Evolutionary conservation across 35 echinoderm and acorn worm species (phyloP), one percentile per base, ranked within the genome.

Genomic region (Holothuria glaberrima): DNA sequence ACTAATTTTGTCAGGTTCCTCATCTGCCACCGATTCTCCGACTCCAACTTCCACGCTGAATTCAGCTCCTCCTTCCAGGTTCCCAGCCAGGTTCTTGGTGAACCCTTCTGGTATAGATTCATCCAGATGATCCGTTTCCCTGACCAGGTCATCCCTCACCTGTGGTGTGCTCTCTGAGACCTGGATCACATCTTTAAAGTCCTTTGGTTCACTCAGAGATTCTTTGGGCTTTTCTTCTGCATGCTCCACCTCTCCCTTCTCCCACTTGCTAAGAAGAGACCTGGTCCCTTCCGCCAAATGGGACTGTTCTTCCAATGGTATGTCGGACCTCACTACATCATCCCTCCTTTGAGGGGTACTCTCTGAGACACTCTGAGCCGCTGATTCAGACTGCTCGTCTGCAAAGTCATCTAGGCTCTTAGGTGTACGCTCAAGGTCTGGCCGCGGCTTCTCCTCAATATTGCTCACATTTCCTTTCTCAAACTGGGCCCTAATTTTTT

Each of bases 211-310:
- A 29, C 20, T 10, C 41, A 89, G 6, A 70, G 32, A 30, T 69
- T 90, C 52, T 88, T 90, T 94, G 14, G 81, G 90, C 45, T 92
- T 92, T 34, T 86, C 87, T 71, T 92, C 90, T 13, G 87, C 90
- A 48, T 81, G 84, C 25, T 98, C 93, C 21, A 98, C 96, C 64
- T 95, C 91, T 22, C 97, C 97, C 28, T 90, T 88, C 88, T 99
- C 97, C 93, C 93, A 99, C 28, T 68, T 82, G 30, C 90, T 67
- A n/a, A 90, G 92, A 12, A 99, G 76, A 9, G 91, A 97, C 58
- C 92, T 63, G 13, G 95, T 89, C 5, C 86, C 82, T n/a, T 78
- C 92, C 6, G 86, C 86, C 16, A 69, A 24, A 24, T 74, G 89
- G 19, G 89, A 60, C 9, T 83, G 89, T 16, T 96, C 94, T 26